phyloP scores from a whole-genome alignment of 2,888 invertebrate species.

The Azorinus chamasolen region DNA sequence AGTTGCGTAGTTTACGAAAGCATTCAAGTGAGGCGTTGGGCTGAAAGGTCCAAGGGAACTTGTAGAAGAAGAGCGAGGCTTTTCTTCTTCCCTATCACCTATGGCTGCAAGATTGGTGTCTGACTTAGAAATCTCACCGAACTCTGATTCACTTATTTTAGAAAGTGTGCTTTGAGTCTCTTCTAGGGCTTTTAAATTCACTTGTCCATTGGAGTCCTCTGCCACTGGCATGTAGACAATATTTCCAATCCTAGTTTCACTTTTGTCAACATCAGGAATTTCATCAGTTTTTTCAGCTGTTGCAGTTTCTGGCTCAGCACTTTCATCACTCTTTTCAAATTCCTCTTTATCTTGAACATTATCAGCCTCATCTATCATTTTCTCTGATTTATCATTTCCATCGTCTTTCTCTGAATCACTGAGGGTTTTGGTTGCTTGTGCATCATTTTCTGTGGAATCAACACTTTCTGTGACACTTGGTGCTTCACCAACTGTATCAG shows the following conservation, averaged over 20 bases:
- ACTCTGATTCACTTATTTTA: slow-evolving; percentile 62
- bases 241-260: slow-evolving; percentile 64
- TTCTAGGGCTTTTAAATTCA: slow-evolving; percentile 61
- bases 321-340: slow-evolving; percentile 5
- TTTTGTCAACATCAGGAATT: slow-evolving; percentile 2
- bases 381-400: not conserved
- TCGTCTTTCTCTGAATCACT: no score
- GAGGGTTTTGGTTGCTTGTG: no score
- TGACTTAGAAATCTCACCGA: slow-evolving; percentile 57
- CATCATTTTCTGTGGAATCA: no score
- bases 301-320: not conserved
- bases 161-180: slow-evolving; percentile 59
- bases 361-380: not conserved
- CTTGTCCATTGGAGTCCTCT: slow-evolving; percentile 60
- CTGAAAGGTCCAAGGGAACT: slow-evolving; percentile 76
- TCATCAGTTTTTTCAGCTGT: slow-evolving; percentile 12
- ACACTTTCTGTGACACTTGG: no score
- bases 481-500: not conserved
- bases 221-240: slow-evolving; percentile 74
- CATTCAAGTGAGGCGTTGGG: slow-evolving; percentile 78
- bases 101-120: slow-evolving; percentile 49
- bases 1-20: slow-evolving; percentile 97
- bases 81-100: slow-evolving; percentile 24
- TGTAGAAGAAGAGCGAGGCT: slow-evolving; percentile 49
- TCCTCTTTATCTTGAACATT: slow-evolving; percentile 1